Evolutionary conservation across 2,113 vertebrate species (phyloP).

Genomic region (Menidia beryllina): DNA sequence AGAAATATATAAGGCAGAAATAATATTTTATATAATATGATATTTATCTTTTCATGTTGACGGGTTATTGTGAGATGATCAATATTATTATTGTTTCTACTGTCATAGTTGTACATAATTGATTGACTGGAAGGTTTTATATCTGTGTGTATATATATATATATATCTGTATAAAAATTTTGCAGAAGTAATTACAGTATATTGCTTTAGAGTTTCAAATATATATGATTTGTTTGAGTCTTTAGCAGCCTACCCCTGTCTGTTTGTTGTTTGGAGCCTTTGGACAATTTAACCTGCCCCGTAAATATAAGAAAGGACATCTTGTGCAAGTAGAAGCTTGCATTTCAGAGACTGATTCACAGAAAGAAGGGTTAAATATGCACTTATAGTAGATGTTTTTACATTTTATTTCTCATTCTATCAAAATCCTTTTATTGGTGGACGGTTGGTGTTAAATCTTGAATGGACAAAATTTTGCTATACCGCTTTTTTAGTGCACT

Average conservation of each 20-base stretch:
- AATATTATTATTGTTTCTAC: neutral
- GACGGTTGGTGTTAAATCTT: neutral
- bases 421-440: neutral
- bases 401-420: neutral
- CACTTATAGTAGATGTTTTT: neutral
- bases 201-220: neutral
- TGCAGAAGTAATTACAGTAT: neutral
- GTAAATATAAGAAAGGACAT: slow-evolving; percentile 4
- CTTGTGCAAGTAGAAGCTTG: slow-evolving; percentile 4
- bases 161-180: no score
- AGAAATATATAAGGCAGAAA: no score
- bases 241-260: slow-evolving; percentile 23
- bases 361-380: neutral
- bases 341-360: neutral
- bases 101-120: neutral
- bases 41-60: slow-evolving; percentile 7
- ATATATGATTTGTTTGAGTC: no score
- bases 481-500: neutral
- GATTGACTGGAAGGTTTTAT: neutral
- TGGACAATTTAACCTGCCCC: neutral
- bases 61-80: neutral
- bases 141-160: no score
- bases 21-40: no score
- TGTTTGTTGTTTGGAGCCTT: slow-evolving; percentile 47
- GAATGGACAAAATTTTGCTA: neutral